Evolutionary conservation across 2,113 vertebrate genomes (phyloP), one percentile per base, ranked within the genome.

Genomic region (Verasper variegatus): DNA sequence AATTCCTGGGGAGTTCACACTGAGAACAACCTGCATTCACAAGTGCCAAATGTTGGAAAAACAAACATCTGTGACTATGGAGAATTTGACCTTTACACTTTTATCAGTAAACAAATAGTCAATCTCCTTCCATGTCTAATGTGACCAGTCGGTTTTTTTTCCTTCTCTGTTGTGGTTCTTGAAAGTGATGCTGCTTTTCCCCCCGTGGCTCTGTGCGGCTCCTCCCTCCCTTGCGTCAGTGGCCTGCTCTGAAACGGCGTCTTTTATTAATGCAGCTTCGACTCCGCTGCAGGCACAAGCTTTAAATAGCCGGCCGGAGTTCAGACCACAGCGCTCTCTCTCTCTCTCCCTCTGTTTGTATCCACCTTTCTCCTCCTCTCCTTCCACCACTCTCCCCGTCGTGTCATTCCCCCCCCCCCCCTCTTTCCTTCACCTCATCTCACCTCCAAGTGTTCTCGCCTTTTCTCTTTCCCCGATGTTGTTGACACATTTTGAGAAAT

Each of bases 221-320:
- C 47, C 82, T 58, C 31, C 54, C 63, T 70, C 62, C 60, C 35
- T 68, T 69, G 78, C 81, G 11, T 78, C 82, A 84, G 74, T 68
- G 24, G 62, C 51, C 51, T 69, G 71, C 86, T 84, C 85, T 85
- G 77, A 88, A 88, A 77, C 85, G 0, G 51, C 72, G 72, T 91
- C 80, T 91, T 92, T 81, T 92, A 59, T 87, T 90, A 61, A 86
- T 77, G 66, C 78, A 73, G 86, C 69, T 69, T 61, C 77, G 47
- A 18, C 84, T 89, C 81, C 23, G 89, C 91, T 88, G 86, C 80
- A 87, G 88, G 82, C 87, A 63, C 47, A 18, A 68, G 62, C 86
- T 81, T 84, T 92, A 81, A 92, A 78, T 78, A 92, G 76, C 87
- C 62, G 76, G 51, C 70, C 71, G 68, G 78, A 76, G 55, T 83